A percentile compares a stretch with the other conserved stretches of the same genome.
These are phyloP conservation scores for Gymnopithys bicolor DNA, from an alignment of 2,797 vertebrate genomes.

Conservation along the genomic window DNA sequence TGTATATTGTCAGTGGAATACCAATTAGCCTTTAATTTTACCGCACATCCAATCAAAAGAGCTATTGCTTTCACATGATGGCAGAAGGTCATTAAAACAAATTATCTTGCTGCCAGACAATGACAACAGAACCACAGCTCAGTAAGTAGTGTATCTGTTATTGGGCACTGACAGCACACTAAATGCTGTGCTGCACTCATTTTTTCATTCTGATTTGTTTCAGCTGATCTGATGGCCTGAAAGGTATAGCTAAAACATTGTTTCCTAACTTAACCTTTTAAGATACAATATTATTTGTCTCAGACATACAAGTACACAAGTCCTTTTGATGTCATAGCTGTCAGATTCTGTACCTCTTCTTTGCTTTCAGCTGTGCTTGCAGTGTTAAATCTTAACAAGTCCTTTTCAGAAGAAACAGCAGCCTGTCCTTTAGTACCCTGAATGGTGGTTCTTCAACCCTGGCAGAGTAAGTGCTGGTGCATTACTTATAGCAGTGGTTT, in stretches of 20 bases:
- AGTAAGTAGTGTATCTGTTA: slow-evolving; percentile 24
- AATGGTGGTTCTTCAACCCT: background rate
- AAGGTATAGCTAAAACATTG: background rate
- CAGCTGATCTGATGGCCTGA: background rate
- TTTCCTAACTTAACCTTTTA: background rate
- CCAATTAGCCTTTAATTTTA: slow-evolving; percentile 67
- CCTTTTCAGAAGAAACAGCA: background rate
- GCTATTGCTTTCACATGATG: slow-evolving; percentile 55
- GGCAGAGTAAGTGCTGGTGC: background rate
- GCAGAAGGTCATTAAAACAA: slow-evolving; percentile 70
- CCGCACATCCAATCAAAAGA: slow-evolving; percentile 42
- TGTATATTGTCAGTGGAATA: slow-evolving; percentile 58
- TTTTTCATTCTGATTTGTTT: slow-evolving; percentile 14
- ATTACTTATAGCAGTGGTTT: background rate
- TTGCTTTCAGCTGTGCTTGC: background rate
- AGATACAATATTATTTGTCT: background rate
- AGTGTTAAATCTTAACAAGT: background rate
- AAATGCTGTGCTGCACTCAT: background rate
- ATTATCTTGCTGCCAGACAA: slow-evolving; percentile 48
- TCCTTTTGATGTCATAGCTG: background rate
- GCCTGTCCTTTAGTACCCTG: background rate
- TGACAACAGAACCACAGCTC: slow-evolving; percentile 53
- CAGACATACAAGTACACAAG: background rate
- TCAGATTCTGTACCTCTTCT: background rate
- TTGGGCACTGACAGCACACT: slow-evolving; percentile 5